phyloP scores from a whole-genome alignment of 2,113 vertebrate genomes.

The Ceuthmochares aereus region DNA sequence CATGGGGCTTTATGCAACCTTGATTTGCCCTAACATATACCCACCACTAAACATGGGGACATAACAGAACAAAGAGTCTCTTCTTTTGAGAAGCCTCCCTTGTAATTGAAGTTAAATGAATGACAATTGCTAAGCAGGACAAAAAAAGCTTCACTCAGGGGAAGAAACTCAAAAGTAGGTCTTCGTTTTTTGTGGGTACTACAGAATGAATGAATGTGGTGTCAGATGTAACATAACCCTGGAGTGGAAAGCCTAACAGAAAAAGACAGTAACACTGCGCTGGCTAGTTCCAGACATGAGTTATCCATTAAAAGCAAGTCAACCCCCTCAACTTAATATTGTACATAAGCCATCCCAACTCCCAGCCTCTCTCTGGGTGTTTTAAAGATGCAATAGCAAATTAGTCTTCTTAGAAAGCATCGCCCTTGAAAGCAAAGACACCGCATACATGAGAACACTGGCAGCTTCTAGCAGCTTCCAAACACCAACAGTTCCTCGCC shows the following conservation, averaged over 20 bases:
- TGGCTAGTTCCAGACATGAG: constrained; percentile 19
- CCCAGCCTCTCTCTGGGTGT: background rate
- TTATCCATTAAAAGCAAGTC: constrained; percentile 51
- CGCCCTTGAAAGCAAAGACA: background rate
- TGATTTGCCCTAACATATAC: background rate
- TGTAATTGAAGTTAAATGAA: constrained; percentile 26
- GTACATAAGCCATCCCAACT: constrained; percentile 22
- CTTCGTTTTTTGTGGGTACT: constrained; percentile 33
- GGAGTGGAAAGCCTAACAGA: constrained; percentile 43
- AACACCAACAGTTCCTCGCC: background rate
- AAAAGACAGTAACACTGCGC: background rate
- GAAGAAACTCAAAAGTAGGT: constrained; percentile 43
- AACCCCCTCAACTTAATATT: constrained; percentile 31
- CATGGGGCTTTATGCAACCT: background rate
- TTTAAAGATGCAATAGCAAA: constrained; percentile 37
- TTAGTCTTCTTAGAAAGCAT: constrained; percentile 14
- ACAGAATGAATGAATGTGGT: constrained; percentile 21
- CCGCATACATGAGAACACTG: background rate
- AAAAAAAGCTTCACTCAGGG: background rate
- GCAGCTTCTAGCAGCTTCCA: background rate
- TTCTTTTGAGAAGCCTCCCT: background rate
- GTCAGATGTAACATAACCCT: constrained; percentile 54
- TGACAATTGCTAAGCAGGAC: background rate
- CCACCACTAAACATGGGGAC: background rate
- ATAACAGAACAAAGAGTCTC: background rate